Conservation (phyloP, 2,113 vertebrate species). For the Chlamydotis undulata region DNA sequence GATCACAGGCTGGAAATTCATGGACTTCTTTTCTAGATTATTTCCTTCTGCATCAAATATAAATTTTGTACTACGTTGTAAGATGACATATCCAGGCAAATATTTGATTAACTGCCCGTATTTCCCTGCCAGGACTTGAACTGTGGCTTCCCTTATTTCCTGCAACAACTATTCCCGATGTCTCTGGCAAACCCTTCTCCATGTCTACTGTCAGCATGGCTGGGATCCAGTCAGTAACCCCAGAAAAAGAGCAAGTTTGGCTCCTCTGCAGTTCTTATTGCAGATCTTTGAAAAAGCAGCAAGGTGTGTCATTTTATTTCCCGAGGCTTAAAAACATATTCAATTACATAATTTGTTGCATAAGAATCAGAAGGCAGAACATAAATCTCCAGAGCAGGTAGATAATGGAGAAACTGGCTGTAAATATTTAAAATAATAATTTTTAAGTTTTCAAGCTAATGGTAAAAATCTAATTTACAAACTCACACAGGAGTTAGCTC, state of each 20-base stretch:
- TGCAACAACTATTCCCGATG: background rate
- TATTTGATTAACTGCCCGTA: background rate
- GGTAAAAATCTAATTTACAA: slow-evolving; percentile 30
- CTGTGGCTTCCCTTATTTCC: background rate
- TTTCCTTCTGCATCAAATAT: background rate
- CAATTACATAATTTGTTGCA: background rate
- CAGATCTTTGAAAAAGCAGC: background rate
- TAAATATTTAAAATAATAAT: slow-evolving; percentile 22
- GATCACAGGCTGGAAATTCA: background rate
- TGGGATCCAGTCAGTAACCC: background rate
- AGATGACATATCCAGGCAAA: background rate
- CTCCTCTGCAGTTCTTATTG: background rate
- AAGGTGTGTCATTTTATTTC: background rate
- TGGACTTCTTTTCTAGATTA: background rate
- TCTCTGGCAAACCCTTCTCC: background rate
- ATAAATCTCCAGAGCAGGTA: background rate
- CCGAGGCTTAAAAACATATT: background rate
- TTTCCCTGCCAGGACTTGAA: background rate
- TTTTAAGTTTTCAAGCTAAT: background rate
- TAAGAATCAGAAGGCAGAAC: slow-evolving; percentile 1
- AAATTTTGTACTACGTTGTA: background rate
- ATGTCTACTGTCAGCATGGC: background rate
- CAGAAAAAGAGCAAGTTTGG: background rate
- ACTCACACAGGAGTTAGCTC: background rate
- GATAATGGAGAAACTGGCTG: background rate